Percentiles rank a stretch among this genome's conserved stretches.
Evolutionary conservation across 1,140 invertebrate species (phyloP).

Genomic region (Bombus balteatus): DNA sequence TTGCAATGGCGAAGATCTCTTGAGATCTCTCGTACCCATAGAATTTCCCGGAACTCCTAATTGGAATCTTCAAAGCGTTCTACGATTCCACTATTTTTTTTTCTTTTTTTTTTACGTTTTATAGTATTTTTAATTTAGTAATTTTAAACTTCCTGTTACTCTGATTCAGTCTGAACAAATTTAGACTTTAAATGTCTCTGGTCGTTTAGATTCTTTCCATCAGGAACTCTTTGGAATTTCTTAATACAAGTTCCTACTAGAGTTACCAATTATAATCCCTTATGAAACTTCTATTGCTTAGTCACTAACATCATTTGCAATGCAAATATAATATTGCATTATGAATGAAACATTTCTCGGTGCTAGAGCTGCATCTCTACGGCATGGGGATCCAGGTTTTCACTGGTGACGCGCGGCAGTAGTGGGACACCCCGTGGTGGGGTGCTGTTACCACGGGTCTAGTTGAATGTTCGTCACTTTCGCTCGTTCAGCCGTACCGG

Average conservation of each 20-base stretch:
- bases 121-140: too few species aligned
- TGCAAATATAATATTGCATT: not conserved
- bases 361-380: not conserved
- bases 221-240: not conserved
- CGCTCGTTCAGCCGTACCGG: not conserved
- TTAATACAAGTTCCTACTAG: not conserved
- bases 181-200: not conserved
- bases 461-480: constrained; percentile 8
- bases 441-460: not conserved
- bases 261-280: not conserved
- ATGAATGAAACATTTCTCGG: constrained; percentile 4
- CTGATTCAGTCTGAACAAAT: not conserved
- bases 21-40: not conserved
- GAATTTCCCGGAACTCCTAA: not conserved
- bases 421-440: constrained; percentile 3
- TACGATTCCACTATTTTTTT: not conserved
- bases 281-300: not conserved
- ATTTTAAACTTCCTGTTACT: not conserved
- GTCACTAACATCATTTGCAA: not conserved
- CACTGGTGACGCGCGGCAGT: not conserved
- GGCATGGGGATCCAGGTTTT: not conserved
- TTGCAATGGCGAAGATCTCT: not conserved
- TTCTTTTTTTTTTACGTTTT: not conserved
- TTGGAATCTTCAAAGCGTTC: not conserved
- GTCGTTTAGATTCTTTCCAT: not conserved